Evolutionary conservation across 2,113 vertebrate genomes (phyloP).

Genomic region (Spermophilus dauricus): DNA sequence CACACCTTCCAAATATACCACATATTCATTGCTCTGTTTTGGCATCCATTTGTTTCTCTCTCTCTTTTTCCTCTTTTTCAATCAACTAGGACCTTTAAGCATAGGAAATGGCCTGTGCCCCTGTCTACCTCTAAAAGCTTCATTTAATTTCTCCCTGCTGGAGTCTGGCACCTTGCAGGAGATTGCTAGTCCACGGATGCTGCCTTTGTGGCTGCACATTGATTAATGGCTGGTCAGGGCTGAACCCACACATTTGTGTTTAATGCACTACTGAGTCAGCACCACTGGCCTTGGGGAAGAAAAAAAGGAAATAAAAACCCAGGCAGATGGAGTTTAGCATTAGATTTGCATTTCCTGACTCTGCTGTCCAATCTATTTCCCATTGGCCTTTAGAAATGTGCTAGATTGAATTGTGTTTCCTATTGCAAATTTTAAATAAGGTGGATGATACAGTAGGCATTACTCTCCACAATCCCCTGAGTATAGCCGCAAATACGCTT

Average conservation of each 20-base stretch:
- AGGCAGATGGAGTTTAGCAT: constrained; percentile 66
- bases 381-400: constrained; percentile 76
- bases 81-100: not conserved
- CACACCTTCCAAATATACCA: constrained; percentile 28
- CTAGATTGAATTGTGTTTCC: constrained; percentile 85
- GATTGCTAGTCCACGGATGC: constrained; percentile 38
- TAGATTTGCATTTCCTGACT: constrained; percentile 74
- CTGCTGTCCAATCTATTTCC: constrained; percentile 70
- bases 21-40: constrained; percentile 25
- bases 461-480: constrained; percentile 84
- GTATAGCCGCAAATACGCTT: constrained; percentile 85
- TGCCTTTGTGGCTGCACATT: constrained; percentile 64
- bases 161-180: not conserved
- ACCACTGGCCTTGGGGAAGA: constrained; percentile 45
- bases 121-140: constrained; percentile 20
- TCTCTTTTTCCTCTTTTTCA: too few species aligned
- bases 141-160: constrained; percentile 14
- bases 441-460: constrained; percentile 84
- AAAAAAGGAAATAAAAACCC: constrained; percentile 59
- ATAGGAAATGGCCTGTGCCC: not conserved
- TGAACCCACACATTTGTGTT: constrained; percentile 76
- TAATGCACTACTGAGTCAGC: constrained; percentile 80
- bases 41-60: not conserved
- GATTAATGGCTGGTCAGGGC: constrained; percentile 78
- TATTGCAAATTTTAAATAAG: constrained; percentile 87